These are phyloP conservation scores for Drosophila niveifrons DNA, from an alignment of 2,888 invertebrate genomes.

Conservation along the genomic window DNA sequence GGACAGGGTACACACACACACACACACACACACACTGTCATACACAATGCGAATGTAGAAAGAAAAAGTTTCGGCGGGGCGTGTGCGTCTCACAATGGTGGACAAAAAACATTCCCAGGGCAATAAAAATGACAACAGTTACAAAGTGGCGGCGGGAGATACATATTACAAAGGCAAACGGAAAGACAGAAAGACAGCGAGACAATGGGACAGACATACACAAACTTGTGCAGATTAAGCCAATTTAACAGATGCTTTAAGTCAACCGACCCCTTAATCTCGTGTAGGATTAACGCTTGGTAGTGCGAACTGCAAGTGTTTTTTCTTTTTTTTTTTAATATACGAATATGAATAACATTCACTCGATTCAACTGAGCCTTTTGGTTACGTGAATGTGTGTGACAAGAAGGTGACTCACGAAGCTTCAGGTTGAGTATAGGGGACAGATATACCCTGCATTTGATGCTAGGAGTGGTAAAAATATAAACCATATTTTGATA, in stretches of 20 bases:
- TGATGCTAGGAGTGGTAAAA: too few relatives aligned
- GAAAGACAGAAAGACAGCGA: slow-evolving; percentile 20
- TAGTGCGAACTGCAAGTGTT: slow-evolving; percentile 60
- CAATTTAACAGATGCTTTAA: slow-evolving; percentile 82
- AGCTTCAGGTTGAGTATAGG: background rate
- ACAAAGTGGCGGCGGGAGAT: slow-evolving; percentile 79
- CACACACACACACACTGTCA: slow-evolving; percentile 25
- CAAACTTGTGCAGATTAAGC: slow-evolving; percentile 74
- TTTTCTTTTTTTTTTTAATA: slow-evolving; percentile 30
- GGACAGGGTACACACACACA: slow-evolving; percentile 24
- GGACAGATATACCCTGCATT: slow-evolving; percentile 34
- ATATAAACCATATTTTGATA: too few relatives aligned
- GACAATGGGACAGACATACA: slow-evolving; percentile 32
- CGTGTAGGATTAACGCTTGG: slow-evolving; percentile 69
- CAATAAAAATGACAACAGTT: slow-evolving; percentile 82
- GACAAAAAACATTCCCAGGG: slow-evolving; percentile 81
- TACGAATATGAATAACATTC: slow-evolving; percentile 21
- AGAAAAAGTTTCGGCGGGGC: slow-evolving; percentile 62
- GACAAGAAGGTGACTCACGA: slow-evolving; percentile 39
- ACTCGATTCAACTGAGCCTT: slow-evolving; percentile 12
- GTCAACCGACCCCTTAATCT: slow-evolving; percentile 74
- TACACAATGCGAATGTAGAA: slow-evolving; percentile 28
- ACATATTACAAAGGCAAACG: slow-evolving; percentile 68
- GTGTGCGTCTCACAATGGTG: slow-evolving; percentile 68
- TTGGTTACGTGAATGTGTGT: slow-evolving; percentile 12